Base-by-base conservation (phyloP, 2,113 vertebrate species). In the Pedionomus torquatus region DNA sequence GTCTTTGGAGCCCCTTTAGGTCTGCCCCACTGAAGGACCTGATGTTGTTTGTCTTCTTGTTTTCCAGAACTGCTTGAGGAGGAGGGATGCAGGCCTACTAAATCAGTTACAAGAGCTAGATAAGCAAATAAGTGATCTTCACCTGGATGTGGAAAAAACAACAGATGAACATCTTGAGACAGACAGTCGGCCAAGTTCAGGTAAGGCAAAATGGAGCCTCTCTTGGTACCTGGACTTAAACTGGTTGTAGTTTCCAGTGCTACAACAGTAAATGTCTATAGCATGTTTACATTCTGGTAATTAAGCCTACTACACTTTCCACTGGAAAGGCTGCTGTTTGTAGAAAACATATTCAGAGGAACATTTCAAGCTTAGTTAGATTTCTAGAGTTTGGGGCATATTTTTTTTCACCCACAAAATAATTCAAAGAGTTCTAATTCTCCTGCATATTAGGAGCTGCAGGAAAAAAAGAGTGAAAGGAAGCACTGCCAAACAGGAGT, bases 111-210 rank as follows among this genome's bases (percentile, higher is more conserved):
- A 99, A 96, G 99, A 99, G 90, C 96, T 99, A 57, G 99, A 99
- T 98, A 98, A 98, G 85, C 99, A 99, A 98, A 99, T 99, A 97
- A 99, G 98, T 31, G 99, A 99, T 89, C 98, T 99, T 84, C 98
- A 98, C 61, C 86, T 99, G 96, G 99, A 99, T 93, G 98, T 98
- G 9, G 98, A 99, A 43, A 99, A 98, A 97, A 98, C 95, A 1
- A 96, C 98, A 55, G 98, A 98, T 82, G 99, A 99, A 28, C 99
- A 97, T 63, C 96, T 97, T 85, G 99, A 99, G 95, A 98, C 98
- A 4, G 99, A 99, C 98, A 99, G 99, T 92, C 98, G 99, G 57
- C 99, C 99, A 43, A 99, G 99, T 97, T 99, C 99, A 98, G 99
- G 99, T 99, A 71, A 97, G 91, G 83, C n/a, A 63, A 37, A 69